Conservation (phyloP, 2,888 invertebrate species). For the Syritta pipiens region DNA sequence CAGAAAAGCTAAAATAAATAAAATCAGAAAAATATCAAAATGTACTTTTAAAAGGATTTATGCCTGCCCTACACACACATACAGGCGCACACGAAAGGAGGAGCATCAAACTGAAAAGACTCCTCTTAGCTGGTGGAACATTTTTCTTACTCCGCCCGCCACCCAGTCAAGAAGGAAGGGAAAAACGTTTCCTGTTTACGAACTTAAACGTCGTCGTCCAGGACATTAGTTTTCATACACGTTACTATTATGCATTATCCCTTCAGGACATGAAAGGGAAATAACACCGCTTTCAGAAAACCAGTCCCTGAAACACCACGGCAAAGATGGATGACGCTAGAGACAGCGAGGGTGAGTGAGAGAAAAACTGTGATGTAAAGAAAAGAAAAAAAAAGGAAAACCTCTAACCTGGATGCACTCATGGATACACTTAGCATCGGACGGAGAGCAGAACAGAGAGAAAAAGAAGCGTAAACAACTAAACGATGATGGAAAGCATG, state of each 20-base stretch:
- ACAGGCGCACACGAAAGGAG: not conserved
- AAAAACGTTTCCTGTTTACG: constrained; percentile 67
- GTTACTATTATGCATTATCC: constrained; percentile 65
- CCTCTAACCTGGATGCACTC: constrained; percentile 47
- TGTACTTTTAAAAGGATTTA: constrained; percentile 51
- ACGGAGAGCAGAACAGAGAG: not conserved
- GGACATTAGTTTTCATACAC: constrained; percentile 66
- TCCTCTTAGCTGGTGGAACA: constrained; percentile 11
- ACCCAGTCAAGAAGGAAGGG: constrained; percentile 26
- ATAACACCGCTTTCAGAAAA: constrained; percentile 38
- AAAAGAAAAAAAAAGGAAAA: constrained; percentile 17
- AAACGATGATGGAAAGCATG: constrained; percentile 19
- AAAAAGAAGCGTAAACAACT: not conserved
- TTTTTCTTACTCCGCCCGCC: constrained; percentile 25
- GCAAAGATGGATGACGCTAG: constrained; percentile 21
- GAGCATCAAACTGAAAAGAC: constrained; percentile 47
- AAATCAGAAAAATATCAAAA: constrained; percentile 48
- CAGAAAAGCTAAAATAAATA: constrained; percentile 46
- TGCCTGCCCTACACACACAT: constrained; percentile 14
- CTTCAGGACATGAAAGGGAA: constrained; percentile 55
- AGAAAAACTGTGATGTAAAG: too few relatives aligned
- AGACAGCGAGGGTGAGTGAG: not conserved
- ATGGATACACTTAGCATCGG: constrained; percentile 27
- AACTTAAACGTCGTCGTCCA: constrained; percentile 61
- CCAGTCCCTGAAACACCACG: constrained; percentile 13